Evolutionary conservation across 2,888 invertebrate species (phyloP).

Genomic region (Oxystoma pomonae): DNA sequence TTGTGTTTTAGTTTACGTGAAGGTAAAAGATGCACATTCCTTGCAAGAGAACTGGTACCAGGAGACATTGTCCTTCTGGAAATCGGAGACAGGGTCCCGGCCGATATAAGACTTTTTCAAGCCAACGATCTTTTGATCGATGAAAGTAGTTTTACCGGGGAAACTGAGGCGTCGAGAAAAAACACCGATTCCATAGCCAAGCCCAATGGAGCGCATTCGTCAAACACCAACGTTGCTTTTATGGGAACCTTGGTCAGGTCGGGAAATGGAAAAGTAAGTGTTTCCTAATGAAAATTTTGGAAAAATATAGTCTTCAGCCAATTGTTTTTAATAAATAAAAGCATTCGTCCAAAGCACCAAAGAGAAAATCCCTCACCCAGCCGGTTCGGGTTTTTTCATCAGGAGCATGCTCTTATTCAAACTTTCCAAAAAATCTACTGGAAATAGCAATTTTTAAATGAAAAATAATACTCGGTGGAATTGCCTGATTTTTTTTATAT

Average conservation of each 20-base stretch:
- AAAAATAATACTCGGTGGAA: too few relatives aligned
- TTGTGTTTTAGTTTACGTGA: slow-evolving; percentile 69
- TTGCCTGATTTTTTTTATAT: too few relatives aligned
- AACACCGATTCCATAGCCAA: slow-evolving; percentile 57
- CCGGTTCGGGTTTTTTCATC: too few relatives aligned
- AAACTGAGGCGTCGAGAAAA: slow-evolving; percentile 89
- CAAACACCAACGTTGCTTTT: slow-evolving; percentile 85
- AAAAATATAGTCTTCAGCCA: too few relatives aligned
- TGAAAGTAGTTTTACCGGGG: slow-evolving; percentile 98
- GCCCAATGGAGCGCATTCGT: slow-evolving; percentile 57
- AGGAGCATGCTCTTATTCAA: too few relatives aligned
- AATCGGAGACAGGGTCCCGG: slow-evolving; percentile 95
- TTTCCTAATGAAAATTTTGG: background rate
- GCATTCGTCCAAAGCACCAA: too few relatives aligned
- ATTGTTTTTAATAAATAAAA: too few relatives aligned
- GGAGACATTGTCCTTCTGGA: slow-evolving; percentile 92
- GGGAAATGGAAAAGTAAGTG: slow-evolving; percentile 80
- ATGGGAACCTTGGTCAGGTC: slow-evolving; percentile 97
- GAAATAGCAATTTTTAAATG: too few relatives aligned
- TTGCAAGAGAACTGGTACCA: slow-evolving; percentile 94
- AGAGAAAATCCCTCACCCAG: too few relatives aligned
- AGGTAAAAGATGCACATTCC: slow-evolving; percentile 80
- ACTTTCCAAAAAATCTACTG: too few relatives aligned
- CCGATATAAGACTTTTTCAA: slow-evolving; percentile 92
- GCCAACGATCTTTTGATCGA: slow-evolving; percentile 90